phyloP scores from a whole-genome alignment of 2,113 vertebrate species.

The Sisor rabdophorus region DNA sequence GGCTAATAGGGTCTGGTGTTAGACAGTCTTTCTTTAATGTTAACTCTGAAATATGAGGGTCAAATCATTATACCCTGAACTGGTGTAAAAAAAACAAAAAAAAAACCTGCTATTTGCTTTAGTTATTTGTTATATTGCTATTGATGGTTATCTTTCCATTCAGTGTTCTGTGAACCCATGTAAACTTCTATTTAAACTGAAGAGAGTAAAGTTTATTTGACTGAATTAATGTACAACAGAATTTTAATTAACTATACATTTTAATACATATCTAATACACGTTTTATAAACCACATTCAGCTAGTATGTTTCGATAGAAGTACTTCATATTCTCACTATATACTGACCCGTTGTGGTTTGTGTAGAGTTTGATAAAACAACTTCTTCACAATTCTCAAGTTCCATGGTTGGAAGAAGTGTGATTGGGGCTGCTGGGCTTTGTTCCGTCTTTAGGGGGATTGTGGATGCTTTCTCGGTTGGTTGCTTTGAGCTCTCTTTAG shows the following conservation, averaged over 20 bases:
- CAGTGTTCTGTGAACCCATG: neutral
- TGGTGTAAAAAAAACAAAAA: neutral
- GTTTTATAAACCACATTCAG: neutral
- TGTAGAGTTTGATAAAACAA: slow-evolving; percentile 46
- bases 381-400: slow-evolving; percentile 59
- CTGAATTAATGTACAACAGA: slow-evolving; percentile 1
- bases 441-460: neutral
- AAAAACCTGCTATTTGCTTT: neutral
- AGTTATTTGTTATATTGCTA: neutral
- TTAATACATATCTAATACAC: neutral
- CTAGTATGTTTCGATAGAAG: neutral
- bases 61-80: neutral
- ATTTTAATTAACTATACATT: neutral
- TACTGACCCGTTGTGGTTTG: slow-evolving; percentile 50
- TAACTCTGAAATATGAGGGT: slow-evolving; percentile 61
- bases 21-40: slow-evolving; percentile 68
- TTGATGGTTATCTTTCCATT: neutral
- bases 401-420: slow-evolving; percentile 60
- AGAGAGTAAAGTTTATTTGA: neutral
- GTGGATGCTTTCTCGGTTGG: neutral
- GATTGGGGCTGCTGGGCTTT: neutral
- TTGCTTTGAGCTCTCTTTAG: slow-evolving; percentile 33
- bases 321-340: neutral
- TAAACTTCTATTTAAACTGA: neutral
- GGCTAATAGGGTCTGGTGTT: slow-evolving; percentile 77